Base-by-base conservation (phyloP, 2,113 vertebrate genomes). In the Oncorhynchus keta region DNA sequence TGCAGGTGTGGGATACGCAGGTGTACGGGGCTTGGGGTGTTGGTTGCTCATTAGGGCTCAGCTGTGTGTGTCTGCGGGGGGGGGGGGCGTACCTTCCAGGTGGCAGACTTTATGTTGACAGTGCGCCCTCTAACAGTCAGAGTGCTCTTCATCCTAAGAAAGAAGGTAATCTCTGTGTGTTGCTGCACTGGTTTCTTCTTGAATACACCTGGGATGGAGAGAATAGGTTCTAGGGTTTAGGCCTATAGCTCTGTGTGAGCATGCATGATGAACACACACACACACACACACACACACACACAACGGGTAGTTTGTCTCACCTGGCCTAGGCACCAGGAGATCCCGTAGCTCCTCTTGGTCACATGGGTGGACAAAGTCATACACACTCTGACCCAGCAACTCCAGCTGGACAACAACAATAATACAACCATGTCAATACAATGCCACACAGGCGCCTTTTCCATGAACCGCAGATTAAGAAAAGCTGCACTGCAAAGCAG, bases 291-390 rank as follows among this genome's bases (percentile, higher is more conserved):
- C 51, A 55, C 51, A 55, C 51, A 13, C 16, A 18, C 51, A 55
- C 5, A 45, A 11, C 2, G 39, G 9, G 39, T 45, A 2, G 9
- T 12, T 45, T 45, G 22, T 66, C 64, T 66, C 18, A 96, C 96
- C 94, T 72, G 94, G 90, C 39, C 88, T 89, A 5, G 91, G 87
- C 13, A 89, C 88, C 75, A 97, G 90, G 55, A 95, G 88, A 1
- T 97, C 96, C 75, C 95, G 86, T 24, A 97, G 91, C 83, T 97
- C 95, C 86, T 97, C 95, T 72, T 96, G 94, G 76, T 97, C 96
- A 12, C 95, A 96, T 2, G 95, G 95, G 79, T 97, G 95, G 72
- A 96, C 83, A 59, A 95, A 97, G 75, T 97, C 95, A 62, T 95
- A 97, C 32, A 96, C 77, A 18, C 89, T 96, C 80, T 97, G 96